Evolutionary conservation across 1,140 invertebrate species (phyloP).

Genomic region (Globodera rostochiensis): DNA sequence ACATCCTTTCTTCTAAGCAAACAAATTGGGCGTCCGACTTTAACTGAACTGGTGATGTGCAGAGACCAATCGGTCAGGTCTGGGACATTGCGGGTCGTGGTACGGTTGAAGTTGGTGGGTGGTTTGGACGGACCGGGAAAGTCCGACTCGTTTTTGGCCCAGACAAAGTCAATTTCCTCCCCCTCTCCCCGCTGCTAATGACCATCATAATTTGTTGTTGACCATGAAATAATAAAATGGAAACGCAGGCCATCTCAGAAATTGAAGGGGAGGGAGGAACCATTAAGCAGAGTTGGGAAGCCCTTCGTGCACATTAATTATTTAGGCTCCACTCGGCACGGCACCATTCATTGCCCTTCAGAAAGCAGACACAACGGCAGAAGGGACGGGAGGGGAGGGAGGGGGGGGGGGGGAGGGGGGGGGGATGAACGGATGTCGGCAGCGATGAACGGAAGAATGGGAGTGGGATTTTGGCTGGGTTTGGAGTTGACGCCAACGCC

Average conservation of each 20-base stretch:
- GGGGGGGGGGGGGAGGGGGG: neutral
- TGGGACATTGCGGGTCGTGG: too few species aligned
- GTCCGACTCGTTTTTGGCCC: too few species aligned
- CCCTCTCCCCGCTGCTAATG: neutral
- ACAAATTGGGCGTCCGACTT: too few species aligned
- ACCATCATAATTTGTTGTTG: conserved; percentile 9
- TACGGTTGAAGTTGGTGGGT: too few species aligned
- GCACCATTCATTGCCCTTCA: neutral
- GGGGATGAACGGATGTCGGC: neutral
- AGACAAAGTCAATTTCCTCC: neutral
- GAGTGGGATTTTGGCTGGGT: neutral
- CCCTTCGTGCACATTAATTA: conserved; percentile 13
- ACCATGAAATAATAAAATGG: neutral
- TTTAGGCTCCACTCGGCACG: conserved; percentile 10
- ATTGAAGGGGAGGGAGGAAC: neutral
- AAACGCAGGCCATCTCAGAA: neutral
- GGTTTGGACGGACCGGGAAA: too few species aligned
- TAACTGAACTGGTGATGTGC: too few species aligned
- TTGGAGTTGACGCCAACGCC: neutral
- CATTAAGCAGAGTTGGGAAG: neutral
- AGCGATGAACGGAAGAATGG: neutral
- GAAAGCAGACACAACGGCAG: neutral
- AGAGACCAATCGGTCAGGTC: too few species aligned
- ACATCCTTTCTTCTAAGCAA: conserved; percentile 41
- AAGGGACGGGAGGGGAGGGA: neutral